A percentile compares a stretch with the other conserved stretches of the same genome.
These are phyloP conservation scores for Caerostris extrusa DNA, from an alignment of 1,140 invertebrate species.

Conservation along the genomic window DNA sequence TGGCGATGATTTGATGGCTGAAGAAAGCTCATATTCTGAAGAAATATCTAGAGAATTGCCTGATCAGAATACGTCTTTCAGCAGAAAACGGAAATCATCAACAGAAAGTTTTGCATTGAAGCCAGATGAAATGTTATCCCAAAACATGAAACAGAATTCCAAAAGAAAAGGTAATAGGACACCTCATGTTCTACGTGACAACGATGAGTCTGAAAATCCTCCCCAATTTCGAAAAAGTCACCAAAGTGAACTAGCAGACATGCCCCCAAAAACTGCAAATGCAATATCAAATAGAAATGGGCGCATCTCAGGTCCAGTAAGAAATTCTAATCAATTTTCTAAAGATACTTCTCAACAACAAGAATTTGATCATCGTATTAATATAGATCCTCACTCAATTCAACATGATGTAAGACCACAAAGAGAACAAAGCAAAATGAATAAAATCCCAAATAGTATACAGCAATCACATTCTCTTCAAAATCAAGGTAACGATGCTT, in stretches of 20 bases:
- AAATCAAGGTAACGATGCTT: background rate
- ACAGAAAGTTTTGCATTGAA: background rate
- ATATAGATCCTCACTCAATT: background rate
- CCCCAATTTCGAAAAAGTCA: background rate
- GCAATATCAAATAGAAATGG: background rate
- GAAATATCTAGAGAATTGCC: constrained; percentile 5
- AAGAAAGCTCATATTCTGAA: constrained; percentile 51
- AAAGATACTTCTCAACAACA: background rate
- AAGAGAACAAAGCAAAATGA: background rate
- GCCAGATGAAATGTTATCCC: background rate
- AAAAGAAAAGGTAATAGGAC: background rate
- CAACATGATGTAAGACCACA: background rate
- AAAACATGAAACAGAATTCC: background rate
- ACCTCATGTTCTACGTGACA: background rate
- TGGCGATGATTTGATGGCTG: constrained; percentile 55
- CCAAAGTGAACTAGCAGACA: background rate
- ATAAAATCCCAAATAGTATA: background rate
- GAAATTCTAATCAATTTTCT: no score
- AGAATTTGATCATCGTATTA: background rate
- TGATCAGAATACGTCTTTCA: background rate
- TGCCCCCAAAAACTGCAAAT: background rate
- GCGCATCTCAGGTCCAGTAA: background rate
- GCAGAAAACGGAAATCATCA: constrained; percentile 35
- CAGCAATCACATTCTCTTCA: background rate
- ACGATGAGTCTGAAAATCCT: background rate